phyloP scores from a whole-genome alignment of 1,140 invertebrate genomes.

The Papilio polytes region DNA sequence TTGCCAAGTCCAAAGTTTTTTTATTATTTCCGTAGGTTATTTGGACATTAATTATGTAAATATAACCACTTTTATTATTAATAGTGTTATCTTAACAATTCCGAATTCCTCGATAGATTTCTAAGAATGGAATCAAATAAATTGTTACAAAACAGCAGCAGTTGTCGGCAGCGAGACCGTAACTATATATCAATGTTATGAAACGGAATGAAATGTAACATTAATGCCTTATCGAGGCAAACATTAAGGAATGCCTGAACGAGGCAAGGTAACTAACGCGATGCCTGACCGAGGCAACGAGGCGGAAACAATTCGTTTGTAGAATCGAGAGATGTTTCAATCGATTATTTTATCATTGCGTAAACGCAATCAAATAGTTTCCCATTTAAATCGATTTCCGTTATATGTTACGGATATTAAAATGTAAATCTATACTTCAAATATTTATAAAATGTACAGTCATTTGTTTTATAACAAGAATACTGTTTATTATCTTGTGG shows the following conservation, averaged over 20 bases:
- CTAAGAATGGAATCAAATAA: slow-evolving; percentile 22
- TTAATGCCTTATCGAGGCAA: slow-evolving; percentile 3
- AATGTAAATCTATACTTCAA: neutral
- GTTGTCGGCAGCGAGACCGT: slow-evolving; percentile 18
- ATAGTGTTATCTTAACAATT: slow-evolving; percentile 7
- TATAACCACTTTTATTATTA: neutral
- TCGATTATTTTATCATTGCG: neutral
- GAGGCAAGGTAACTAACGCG: neutral
- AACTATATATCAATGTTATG: slow-evolving; percentile 35
- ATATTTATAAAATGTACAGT: neutral
- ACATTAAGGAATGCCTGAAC: neutral
- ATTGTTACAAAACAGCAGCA: slow-evolving; percentile 18
- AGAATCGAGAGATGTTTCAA: neutral
- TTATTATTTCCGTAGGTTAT: too few relatives aligned
- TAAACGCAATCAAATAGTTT: neutral
- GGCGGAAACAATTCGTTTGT: slow-evolving; percentile 8
- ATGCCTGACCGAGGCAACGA: neutral
- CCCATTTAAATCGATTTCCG: neutral
- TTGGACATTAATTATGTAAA: neutral
- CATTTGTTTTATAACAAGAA: neutral
- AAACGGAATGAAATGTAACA: slow-evolving; percentile 28
- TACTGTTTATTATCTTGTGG: neutral
- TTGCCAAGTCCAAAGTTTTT: too few relatives aligned
- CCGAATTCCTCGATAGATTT: slow-evolving; percentile 15
- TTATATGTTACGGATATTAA: slow-evolving; percentile 3